Evolutionary conservation across 2,797 vertebrate species (phyloP).

Genomic region (Gymnothorax javanicus): DNA sequence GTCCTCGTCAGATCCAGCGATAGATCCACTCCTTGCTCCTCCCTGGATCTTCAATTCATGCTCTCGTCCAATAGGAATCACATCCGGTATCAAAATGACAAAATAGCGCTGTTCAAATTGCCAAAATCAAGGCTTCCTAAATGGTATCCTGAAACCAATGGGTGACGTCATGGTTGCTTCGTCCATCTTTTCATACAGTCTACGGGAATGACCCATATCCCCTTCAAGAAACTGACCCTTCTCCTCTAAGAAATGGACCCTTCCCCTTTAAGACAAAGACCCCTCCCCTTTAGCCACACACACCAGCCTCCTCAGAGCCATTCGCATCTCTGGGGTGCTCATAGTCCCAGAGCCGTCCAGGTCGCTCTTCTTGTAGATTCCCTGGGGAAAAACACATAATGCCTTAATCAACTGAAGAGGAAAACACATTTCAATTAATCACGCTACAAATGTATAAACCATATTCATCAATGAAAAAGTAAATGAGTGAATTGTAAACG

Average conservation of each 20-base stretch:
- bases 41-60: too few species aligned
- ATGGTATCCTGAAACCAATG: too few species aligned
- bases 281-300: slow-evolving; percentile 24
- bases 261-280: neutral
- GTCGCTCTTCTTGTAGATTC: slow-evolving; percentile 78
- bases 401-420: neutral
- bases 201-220: too few species aligned
- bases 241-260: neutral
- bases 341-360: slow-evolving; percentile 74
- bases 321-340: slow-evolving; percentile 79
- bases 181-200: too few species aligned
- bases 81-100: too few species aligned
- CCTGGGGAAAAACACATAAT: slow-evolving; percentile 55
- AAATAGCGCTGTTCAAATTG: too few species aligned
- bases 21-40: too few species aligned
- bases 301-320: slow-evolving; percentile 82
- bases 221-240: neutral
- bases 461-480: neutral
- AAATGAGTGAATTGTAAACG: neutral
- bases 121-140: too few species aligned
- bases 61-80: too few species aligned
- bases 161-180: too few species aligned
- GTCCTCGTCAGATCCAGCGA: too few species aligned
- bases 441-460: neutral
- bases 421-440: neutral